A percentile compares a stretch with the other conserved stretches of the same genome.
Evolutionary conservation across 2,888 invertebrate genomes (phyloP).

Genomic region (Steinernema hermaphroditum): DNA sequence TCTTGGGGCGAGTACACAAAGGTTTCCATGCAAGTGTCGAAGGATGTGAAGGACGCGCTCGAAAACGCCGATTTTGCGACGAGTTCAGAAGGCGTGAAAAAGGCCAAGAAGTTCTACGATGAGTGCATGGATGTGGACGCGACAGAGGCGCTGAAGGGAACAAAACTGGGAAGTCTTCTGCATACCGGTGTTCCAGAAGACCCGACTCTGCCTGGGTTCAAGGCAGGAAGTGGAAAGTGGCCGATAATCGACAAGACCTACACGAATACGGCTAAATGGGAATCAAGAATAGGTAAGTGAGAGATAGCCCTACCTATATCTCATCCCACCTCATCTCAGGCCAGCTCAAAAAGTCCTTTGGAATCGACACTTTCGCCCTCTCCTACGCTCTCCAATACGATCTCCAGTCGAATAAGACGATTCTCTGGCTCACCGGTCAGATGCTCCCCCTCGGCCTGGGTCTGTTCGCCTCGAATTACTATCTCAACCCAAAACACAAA

Average conservation of each 20-base stretch:
- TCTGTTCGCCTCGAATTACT: conserved; percentile 33
- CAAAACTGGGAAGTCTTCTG: conserved; percentile 30
- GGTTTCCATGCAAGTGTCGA: conserved; percentile 28
- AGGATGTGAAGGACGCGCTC: conserved; percentile 32
- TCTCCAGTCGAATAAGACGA: conserved; percentile 32
- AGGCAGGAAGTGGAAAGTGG: conserved; percentile 33
- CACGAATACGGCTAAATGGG: not conserved
- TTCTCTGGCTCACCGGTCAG: conserved; percentile 40
- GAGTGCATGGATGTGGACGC: conserved; percentile 31
- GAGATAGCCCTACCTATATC: no score
- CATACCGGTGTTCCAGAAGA: conserved; percentile 35
- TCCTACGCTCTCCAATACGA: conserved; percentile 36
- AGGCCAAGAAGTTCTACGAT: conserved; percentile 38
- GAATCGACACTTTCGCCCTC: conserved; percentile 39
- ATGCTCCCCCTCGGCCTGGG: conserved; percentile 41
- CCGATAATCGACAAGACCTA: conserved; percentile 36
- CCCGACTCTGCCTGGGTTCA: conserved; percentile 27
- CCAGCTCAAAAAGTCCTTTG: conserved; percentile 35
- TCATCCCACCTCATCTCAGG: conserved; percentile 32
- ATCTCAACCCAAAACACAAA: conserved; percentile 31
- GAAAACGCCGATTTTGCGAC: conserved; percentile 30
- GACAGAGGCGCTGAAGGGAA: conserved; percentile 34
- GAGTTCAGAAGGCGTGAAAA: conserved; percentile 37
- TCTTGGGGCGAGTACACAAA: conserved; percentile 32
- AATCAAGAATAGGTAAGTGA: not conserved